phyloP scores from a whole-genome alignment of 2,888 invertebrate genomes.

The Brachypalpus laphriformis region DNA sequence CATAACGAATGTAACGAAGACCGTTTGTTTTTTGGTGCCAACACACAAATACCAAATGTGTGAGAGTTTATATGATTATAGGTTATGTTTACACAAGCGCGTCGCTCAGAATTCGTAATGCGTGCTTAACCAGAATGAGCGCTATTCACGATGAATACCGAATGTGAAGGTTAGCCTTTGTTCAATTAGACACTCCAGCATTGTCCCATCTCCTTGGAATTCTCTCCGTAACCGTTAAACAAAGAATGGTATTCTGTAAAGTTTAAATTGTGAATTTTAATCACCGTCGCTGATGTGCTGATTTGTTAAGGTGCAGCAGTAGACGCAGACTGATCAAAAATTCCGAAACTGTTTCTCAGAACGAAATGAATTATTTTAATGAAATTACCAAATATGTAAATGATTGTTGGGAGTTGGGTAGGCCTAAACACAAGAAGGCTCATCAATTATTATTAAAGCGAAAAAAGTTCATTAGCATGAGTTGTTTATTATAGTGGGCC shows the following conservation, averaged over 20 bases:
- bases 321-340: neutral
- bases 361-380: neutral
- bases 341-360: slow-evolving; percentile 22
- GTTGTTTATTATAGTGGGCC: neutral
- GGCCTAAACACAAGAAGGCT: neutral
- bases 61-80: slow-evolving; percentile 21
- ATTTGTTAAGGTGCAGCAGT: neutral
- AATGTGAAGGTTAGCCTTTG: slow-evolving; percentile 10
- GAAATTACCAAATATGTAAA: slow-evolving; percentile 17
- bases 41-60: neutral
- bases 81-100: slow-evolving; percentile 37
- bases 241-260: neutral
- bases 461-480: neutral
- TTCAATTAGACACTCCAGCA: neutral
- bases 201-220: neutral
- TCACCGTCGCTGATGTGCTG: neutral
- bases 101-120: slow-evolving; percentile 54
- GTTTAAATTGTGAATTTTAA: slow-evolving; percentile 7
- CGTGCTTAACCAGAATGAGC: slow-evolving; percentile 23
- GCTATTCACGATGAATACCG: slow-evolving; percentile 2
- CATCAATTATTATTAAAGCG: neutral
- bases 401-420: neutral
- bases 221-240: neutral
- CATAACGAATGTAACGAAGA: neutral
- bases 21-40: neutral